Base-by-base conservation (phyloP, 1,140 invertebrate species). In the Tetramorium parvispinum region DNA sequence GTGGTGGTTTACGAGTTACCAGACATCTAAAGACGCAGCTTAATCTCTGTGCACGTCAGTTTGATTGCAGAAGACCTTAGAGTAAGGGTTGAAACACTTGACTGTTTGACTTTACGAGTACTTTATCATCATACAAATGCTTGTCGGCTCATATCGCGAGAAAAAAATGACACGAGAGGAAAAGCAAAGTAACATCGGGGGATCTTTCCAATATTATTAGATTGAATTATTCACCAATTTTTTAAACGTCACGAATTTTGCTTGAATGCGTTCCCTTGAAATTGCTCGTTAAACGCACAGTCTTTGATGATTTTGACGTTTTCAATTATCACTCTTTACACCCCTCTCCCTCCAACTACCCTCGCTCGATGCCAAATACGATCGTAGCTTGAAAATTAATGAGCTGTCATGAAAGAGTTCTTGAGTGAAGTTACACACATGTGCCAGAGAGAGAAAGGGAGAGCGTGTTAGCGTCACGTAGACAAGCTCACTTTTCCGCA, bases 331-430 rank as follows among this genome's bases (percentile, higher is more conserved):
- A 77, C 43, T 4, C 51, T 78, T 13, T 46, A 66, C 83, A 65
- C 27, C 27, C 24, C 40, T 51, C 59, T 8, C 7, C 8, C 24
- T 40, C 18, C 46, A 5, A 37, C 46, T 8, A 37, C 40, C 13
- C 24, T 81, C 40, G 24, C 37, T 75, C n/a, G 46, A 73, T 76
- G 57, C 76, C 78, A 73, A 65, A 78, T 43, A 55, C 65, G 71
- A 76, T 73, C 77, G 88, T 71, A 76, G 76, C 49, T 81, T 57
- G 81, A 59, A 89, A 89, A 89, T 90, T 89, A 90, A 90, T 85
- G 79, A 90, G 85, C 85, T 87, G 88, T 87, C 88, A 89, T 32
- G 79, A 89, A 87, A 87, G 86, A 90, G 76, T 90, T 89, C 77
- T 51, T 68, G 51, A 81, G 53, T 40, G 76, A 81, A 57, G 73